phyloP scores from a whole-genome alignment of 1,140 invertebrate species.

The Zeugodacus cucurbitae region DNA sequence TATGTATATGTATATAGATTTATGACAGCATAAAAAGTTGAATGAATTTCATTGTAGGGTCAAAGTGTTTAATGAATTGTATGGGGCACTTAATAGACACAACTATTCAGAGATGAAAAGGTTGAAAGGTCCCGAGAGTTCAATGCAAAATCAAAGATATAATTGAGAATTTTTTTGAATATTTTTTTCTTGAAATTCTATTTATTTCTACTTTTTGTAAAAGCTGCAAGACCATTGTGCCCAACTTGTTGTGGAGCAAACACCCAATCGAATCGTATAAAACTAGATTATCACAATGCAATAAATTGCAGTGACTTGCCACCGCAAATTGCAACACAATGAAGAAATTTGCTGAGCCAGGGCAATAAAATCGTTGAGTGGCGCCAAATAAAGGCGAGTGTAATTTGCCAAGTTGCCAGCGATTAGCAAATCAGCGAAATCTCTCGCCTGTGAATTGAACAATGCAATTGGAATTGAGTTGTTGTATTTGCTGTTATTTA shows the following conservation, averaged over 20 bases:
- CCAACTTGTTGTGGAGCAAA: too few species aligned
- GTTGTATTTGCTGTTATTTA: background rate
- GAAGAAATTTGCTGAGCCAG: background rate
- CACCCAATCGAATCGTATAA: background rate
- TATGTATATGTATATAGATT: background rate
- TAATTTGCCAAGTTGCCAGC: background rate
- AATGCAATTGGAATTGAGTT: background rate
- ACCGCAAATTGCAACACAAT: background rate
- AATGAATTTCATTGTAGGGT: background rate
- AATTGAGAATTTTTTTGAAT: background rate
- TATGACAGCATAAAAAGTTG: background rate
- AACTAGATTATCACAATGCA: background rate
- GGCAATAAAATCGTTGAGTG: background rate
- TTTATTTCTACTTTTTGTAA: background rate
- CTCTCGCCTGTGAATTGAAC: background rate
- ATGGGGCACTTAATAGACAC: background rate
- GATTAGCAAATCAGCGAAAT: background rate
- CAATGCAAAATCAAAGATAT: background rate
- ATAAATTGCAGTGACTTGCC: background rate
- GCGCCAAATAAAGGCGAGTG: background rate
- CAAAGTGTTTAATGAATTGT: slow-evolving; percentile 23
- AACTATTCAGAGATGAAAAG: background rate
- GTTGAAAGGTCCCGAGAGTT: background rate
- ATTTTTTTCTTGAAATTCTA: background rate
- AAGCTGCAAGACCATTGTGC: background rate